A percentile compares a stretch with the other conserved stretches of the same genome.
Evolutionary conservation across 2,888 invertebrate genomes (phyloP).

Genomic region (Mystacides longicornis): DNA sequence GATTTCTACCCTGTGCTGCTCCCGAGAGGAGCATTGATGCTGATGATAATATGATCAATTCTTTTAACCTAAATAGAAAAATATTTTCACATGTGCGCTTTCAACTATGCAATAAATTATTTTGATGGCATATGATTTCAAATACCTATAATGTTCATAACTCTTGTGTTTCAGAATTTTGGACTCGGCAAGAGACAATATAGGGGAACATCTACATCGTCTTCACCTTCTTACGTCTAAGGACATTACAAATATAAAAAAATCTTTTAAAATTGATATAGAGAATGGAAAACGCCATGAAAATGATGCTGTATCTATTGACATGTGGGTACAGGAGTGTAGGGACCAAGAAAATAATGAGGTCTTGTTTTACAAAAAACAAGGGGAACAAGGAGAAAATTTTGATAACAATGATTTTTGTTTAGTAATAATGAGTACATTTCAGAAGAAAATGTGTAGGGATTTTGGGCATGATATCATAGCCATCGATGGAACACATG

Average conservation of each 20-base stretch:
- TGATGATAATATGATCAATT: no score
- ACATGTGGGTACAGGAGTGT: constrained; percentile 3
- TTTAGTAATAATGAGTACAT: not conserved
- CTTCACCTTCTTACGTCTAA: not conserved
- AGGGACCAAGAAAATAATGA: not conserved
- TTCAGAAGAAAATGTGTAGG: not conserved
- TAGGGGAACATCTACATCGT: not conserved
- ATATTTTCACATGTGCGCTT: no score
- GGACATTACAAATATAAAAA: not conserved
- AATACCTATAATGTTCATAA: not conserved
- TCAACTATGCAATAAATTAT: no score
- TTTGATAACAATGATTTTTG: not conserved
- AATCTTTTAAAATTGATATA: not conserved
- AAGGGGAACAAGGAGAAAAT: not conserved
- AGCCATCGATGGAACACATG: not conserved
- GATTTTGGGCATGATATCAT: not conserved
- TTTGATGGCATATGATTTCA: no score
- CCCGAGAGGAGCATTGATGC: no score
- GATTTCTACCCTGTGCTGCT: no score
- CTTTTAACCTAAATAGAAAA: no score
- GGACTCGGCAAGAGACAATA: not conserved
- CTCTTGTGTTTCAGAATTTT: constrained; percentile 3
- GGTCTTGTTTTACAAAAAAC: not conserved
- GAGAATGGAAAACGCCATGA: not conserved
- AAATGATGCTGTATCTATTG: not conserved